Conservation (phyloP, 2,113 vertebrate species). For the Lepisosteus oculatus region DNA sequence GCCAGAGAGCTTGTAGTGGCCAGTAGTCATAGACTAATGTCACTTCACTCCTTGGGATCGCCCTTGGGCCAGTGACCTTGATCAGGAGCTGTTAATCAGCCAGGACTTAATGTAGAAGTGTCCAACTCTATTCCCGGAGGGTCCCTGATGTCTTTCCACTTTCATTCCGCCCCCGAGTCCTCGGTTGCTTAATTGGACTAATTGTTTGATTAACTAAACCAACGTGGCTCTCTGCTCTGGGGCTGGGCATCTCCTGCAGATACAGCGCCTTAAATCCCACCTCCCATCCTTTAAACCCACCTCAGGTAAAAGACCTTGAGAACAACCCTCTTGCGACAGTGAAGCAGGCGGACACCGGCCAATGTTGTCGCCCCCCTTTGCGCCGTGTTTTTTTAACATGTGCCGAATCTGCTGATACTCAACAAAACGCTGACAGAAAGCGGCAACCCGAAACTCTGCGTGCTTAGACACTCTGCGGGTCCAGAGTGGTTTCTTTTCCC, state of each 20-base stretch:
- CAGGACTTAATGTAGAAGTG: constrained; percentile 57
- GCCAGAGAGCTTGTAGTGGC: constrained; percentile 35
- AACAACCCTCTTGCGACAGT: too few relatives aligned
- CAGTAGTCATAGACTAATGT: constrained; percentile 52
- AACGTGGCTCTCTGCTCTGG: constrained; percentile 29
- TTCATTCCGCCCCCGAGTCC: background rate
- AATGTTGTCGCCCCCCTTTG: too few relatives aligned
- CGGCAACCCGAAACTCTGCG: too few relatives aligned
- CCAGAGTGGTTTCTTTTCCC: too few relatives aligned
- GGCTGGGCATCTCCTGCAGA: constrained; percentile 23
- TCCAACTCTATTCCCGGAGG: constrained; percentile 33
- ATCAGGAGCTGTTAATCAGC: constrained; percentile 54
- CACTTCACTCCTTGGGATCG: constrained; percentile 50
- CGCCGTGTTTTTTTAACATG: too few relatives aligned
- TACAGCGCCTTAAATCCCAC: constrained; percentile 36
- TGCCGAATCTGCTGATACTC: too few relatives aligned
- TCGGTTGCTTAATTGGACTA: constrained; percentile 32
- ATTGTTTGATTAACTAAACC: constrained; percentile 62
- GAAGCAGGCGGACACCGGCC: too few relatives aligned
- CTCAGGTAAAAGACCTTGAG: too few relatives aligned
- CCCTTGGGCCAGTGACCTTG: constrained; percentile 64
- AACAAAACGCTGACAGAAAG: too few relatives aligned
- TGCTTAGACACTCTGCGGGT: too few relatives aligned
- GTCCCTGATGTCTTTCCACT: background rate
- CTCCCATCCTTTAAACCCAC: too few relatives aligned